Percentiles rank a stretch among this genome's conserved stretches.
These are phyloP conservation scores for Tipula helvola DNA, from an alignment of 2,888 invertebrate species.

Conservation along the genomic window DNA sequence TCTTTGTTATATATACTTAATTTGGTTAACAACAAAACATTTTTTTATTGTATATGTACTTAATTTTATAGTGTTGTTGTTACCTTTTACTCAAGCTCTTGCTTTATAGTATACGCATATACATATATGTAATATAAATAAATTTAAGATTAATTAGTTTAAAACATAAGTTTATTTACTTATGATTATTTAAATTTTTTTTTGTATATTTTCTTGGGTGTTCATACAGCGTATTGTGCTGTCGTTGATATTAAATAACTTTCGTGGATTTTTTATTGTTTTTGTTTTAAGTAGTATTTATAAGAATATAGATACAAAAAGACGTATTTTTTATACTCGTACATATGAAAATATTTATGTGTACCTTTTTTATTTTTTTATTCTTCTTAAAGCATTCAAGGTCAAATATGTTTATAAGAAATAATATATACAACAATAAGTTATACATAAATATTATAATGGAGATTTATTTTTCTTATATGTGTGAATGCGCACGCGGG, in stretches of 20 bases:
- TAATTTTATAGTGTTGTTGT: background rate
- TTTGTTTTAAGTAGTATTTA: background rate
- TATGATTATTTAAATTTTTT: background rate
- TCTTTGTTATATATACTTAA: background rate
- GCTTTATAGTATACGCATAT: background rate
- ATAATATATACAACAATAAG: background rate
- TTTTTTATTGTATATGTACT: background rate
- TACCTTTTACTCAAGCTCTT: background rate
- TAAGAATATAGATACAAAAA: background rate
- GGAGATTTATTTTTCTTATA: background rate
- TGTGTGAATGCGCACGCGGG: background rate
- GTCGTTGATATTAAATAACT: background rate
- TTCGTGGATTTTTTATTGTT: background rate
- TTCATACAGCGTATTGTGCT: background rate
- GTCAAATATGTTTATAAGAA: background rate
- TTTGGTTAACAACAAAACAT: background rate
- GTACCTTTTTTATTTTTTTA: background rate
- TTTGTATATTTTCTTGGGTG: background rate
- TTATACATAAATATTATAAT: background rate
- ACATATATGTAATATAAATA: background rate
- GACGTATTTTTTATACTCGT: background rate
- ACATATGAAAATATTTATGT: background rate
- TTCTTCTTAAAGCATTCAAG: background rate
- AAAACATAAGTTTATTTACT: background rate
- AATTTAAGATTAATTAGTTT: background rate